These are phyloP conservation scores for Odontamblyopus rebecca DNA, from an alignment of 2,797 vertebrate species.

Conservation along the genomic window DNA sequence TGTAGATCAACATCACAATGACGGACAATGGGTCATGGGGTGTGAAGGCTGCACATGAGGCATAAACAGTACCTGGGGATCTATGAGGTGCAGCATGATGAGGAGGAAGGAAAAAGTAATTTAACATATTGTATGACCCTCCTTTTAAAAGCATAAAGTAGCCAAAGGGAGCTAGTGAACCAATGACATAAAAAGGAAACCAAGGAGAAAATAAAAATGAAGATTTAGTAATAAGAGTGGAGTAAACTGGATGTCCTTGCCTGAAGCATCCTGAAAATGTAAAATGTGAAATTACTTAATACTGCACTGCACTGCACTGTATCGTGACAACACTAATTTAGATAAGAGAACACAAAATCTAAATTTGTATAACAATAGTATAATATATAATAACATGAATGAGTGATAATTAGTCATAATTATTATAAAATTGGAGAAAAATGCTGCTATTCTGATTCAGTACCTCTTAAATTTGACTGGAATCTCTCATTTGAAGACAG, in stretches of 20 bases:
- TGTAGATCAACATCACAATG: neutral
- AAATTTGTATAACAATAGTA: too few relatives aligned
- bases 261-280: too few relatives aligned
- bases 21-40: neutral
- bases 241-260: too few relatives aligned
- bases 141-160: neutral
- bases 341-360: too few relatives aligned
- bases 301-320: too few relatives aligned
- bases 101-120: neutral
- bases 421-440: neutral
- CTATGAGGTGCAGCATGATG: neutral
- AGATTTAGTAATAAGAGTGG: too few relatives aligned
- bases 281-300: too few relatives aligned
- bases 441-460: neutral
- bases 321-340: too few relatives aligned
- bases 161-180: neutral
- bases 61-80: neutral
- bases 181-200: too few relatives aligned
- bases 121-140: neutral
- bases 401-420: too few relatives aligned
- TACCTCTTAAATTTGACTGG: slow-evolving; percentile 13
- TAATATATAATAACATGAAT: too few relatives aligned
- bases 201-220: too few relatives aligned
- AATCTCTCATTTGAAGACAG: slow-evolving; percentile 25
- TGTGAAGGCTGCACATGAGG: neutral